phyloP scores from a whole-genome alignment of 2,797 vertebrate species.

The Falco berigora region DNA sequence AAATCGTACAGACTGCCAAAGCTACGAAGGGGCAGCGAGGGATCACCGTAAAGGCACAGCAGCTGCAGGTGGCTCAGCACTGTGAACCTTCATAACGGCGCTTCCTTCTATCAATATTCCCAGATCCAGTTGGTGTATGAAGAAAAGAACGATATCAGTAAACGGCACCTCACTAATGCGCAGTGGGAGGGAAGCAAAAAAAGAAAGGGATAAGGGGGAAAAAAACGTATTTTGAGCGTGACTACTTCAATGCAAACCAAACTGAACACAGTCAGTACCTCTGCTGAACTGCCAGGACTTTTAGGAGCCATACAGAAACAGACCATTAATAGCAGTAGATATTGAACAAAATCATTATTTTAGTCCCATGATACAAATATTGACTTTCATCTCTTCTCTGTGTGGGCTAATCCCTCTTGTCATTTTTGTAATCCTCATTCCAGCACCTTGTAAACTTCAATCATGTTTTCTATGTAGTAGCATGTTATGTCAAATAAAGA shows the following conservation, averaged over 20 bases:
- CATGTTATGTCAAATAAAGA: background rate
- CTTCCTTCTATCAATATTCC: background rate
- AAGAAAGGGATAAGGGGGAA: background rate
- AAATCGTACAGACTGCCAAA: background rate
- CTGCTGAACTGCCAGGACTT: background rate
- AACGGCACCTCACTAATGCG: background rate
- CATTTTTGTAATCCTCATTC: slow-evolving; percentile 9
- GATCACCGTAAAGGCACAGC: background rate
- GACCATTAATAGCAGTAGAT: background rate
- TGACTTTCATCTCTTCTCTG: slow-evolving; percentile 3
- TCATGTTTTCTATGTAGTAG: background rate
- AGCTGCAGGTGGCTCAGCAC: background rate
- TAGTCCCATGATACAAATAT: background rate
- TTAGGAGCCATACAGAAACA: background rate
- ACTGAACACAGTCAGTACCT: background rate
- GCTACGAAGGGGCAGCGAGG: accelerated
- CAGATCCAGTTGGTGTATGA: background rate
- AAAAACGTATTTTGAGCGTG: background rate
- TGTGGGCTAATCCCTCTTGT: background rate
- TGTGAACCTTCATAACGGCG: background rate
- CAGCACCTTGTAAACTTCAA: background rate
- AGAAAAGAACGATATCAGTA: background rate
- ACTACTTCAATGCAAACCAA: background rate
- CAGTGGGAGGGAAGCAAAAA: background rate
- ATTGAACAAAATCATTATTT: slow-evolving; percentile 19